These are phyloP conservation scores for Balanococcus diminutus DNA, from an alignment of 2,888 invertebrate species.

Conservation along the genomic window DNA sequence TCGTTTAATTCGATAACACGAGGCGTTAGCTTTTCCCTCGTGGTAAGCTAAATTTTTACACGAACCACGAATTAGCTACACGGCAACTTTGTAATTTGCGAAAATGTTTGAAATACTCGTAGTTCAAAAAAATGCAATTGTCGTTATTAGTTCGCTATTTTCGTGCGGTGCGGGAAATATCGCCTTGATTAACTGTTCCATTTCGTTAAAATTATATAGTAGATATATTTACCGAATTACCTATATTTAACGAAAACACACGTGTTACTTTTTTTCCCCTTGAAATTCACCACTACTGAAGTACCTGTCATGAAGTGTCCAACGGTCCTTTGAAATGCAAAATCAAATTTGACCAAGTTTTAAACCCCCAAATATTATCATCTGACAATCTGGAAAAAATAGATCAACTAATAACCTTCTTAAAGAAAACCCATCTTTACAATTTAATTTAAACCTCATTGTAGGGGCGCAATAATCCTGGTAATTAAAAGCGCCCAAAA, in stretches of 20 bases:
- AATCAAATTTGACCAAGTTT: too few relatives aligned
- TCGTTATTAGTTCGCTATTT: background rate
- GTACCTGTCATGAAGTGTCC: too few relatives aligned
- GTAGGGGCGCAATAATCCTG: too few relatives aligned
- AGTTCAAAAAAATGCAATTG: constrained; percentile 28
- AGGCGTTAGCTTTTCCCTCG: constrained; percentile 1
- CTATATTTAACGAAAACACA: too few relatives aligned
- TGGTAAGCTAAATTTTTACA: background rate
- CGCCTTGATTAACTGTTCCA: background rate
- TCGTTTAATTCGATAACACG: constrained; percentile 41
- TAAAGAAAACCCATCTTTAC: too few relatives aligned
- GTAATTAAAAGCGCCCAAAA: too few relatives aligned
- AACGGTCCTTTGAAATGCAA: too few relatives aligned
- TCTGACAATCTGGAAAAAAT: too few relatives aligned
- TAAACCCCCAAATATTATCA: too few relatives aligned
- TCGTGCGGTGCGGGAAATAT: background rate
- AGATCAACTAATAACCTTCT: too few relatives aligned
- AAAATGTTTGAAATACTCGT: background rate
- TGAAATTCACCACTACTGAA: background rate
- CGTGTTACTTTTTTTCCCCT: background rate
- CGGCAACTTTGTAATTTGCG: background rate
- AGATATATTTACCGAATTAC: background rate
- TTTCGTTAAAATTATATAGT: background rate
- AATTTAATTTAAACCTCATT: too few relatives aligned
- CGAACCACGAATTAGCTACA: background rate